Evolutionary conservation across 2,113 vertebrate species (phyloP).

Genomic region (Jaculus jaculus): DNA sequence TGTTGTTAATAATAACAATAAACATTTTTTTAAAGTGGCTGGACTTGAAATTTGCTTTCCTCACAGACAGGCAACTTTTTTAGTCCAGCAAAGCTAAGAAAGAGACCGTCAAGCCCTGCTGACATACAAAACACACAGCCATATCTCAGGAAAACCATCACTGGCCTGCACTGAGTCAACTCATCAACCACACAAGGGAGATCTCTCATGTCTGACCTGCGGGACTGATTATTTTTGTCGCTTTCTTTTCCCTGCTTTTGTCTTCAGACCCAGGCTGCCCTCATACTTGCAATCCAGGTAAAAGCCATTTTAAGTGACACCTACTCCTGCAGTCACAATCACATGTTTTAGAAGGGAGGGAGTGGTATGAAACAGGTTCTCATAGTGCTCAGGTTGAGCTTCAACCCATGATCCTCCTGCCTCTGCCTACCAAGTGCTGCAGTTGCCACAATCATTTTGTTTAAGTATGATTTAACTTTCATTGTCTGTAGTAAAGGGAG

Average conservation of each 20-base stretch:
- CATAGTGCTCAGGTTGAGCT: not conserved
- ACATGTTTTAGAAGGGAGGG: not conserved
- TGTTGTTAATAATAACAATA: too few species aligned
- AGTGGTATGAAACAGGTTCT: not conserved
- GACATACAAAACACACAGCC: not conserved
- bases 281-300: too few species aligned
- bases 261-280: too few species aligned
- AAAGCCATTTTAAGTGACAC: not conserved
- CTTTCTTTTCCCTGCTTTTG: too few species aligned
- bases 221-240: too few species aligned
- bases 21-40: too few species aligned
- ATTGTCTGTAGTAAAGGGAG: slow-evolving; percentile 43
- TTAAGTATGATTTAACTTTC: slow-evolving; percentile 37
- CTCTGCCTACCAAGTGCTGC: not conserved
- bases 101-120: not conserved
- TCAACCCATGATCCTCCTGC: not conserved
- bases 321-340: not conserved
- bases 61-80: not conserved
- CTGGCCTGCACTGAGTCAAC: not conserved
- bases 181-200: accelerated
- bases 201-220: accelerated
- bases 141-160: accelerated
- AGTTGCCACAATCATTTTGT: not conserved
- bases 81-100: not conserved
- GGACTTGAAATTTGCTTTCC: not conserved